Percentiles rank a stretch among this genome's conserved stretches.
These are phyloP conservation scores for Catharus ustulatus DNA, from an alignment of 2,797 vertebrate species.

Conservation along the genomic window DNA sequence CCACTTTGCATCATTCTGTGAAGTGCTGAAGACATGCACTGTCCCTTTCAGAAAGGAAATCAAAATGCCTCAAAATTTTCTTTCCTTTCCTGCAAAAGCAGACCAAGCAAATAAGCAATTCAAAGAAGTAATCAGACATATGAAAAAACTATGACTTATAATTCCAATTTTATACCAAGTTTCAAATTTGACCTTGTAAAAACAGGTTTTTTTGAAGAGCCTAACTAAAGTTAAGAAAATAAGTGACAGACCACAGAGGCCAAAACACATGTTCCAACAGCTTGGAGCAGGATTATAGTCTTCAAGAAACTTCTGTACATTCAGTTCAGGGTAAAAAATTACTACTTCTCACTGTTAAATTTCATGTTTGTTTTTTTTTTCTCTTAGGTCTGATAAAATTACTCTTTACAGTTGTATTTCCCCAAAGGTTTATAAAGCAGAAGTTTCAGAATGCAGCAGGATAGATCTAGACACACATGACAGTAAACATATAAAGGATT, in stretches of 20 bases:
- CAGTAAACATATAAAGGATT: background rate
- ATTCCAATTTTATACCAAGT: background rate
- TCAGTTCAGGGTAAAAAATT: background rate
- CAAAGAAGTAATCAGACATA: background rate
- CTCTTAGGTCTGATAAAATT: background rate
- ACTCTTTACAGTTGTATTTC: background rate
- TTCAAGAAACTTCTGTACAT: background rate
- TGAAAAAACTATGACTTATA: background rate
- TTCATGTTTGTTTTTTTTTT: accelerated
- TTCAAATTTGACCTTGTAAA: background rate
- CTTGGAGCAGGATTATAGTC: background rate
- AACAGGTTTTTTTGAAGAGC: background rate
- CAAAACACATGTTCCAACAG: background rate
- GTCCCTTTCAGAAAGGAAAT: background rate
- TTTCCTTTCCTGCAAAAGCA: background rate
- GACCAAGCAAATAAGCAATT: background rate
- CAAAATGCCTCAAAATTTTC: background rate
- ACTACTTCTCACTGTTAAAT: background rate
- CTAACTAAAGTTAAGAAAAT: background rate
- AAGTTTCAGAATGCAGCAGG: background rate
- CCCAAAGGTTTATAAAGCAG: background rate
- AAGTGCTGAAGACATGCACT: background rate
- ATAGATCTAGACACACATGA: background rate
- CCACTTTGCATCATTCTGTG: background rate
- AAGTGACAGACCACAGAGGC: background rate